Base-by-base conservation (phyloP, 1,140 invertebrate genomes). In the Aphelenchoides besseyi region DNA sequence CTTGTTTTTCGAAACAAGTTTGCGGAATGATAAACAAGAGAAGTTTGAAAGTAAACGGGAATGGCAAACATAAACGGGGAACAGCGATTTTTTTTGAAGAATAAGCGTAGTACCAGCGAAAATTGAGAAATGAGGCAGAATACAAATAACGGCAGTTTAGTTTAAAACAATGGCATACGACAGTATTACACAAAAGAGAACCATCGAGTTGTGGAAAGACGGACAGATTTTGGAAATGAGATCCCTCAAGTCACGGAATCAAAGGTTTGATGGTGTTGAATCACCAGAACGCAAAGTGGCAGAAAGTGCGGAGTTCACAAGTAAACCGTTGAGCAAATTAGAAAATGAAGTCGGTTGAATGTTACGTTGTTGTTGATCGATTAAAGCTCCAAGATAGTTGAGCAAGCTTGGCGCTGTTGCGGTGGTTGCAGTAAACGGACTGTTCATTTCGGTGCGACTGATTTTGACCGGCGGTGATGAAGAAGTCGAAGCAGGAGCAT, bases 381-480 rank as follows among this genome's bases (percentile, higher is more conserved):
- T 5, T 33, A 59, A 33, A 59, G 23, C 26, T 28, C 55, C 5
- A 33, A 59, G 12, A 26, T 61, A 61, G 59, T 67, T 67, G 62
- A 69, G 16, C 66, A 64, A 26, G 1, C n/a, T 18, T 59, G 55
- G 55, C 12, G 41, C 41, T 59, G 18, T 59, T 59, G 5, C 5
- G 23, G 55, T 23, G 5, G 32, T 59, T 8, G 18, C 26, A 18
- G 55, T 23, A 26, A 48, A 68, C 35, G 33, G 30, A 54, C 36
- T 72, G 33, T 18, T 72, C 18, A 0, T 36, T 0, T 16, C 69
- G 16, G 69, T 18, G 1, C 16, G 2, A n/a, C 18, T 26, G 18
- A 48, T 37, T 54, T 73, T 72, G 26, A 59, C 5, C 71, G 35
- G 71, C 36, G 48, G 52, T 29, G 33, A 5, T 23, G 52, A 52